Base-by-base conservation (phyloP, 2,797 vertebrate species). In the Megalops cyprinoides region DNA sequence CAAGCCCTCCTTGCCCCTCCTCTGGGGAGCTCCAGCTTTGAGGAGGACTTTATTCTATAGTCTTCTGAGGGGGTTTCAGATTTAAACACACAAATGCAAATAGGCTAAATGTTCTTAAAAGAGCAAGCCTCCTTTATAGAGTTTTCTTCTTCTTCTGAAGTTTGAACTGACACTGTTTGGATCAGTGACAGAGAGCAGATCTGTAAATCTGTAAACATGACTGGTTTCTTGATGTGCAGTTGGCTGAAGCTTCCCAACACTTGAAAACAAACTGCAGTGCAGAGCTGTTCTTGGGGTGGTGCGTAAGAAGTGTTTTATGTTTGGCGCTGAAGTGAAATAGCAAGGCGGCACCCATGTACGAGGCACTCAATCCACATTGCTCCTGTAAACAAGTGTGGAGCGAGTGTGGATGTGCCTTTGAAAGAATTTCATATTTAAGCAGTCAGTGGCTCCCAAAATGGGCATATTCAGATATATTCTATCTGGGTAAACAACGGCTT, bases 11-110 rank as follows among this genome's bases (percentile, higher is more conserved):
- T 20, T 62, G 23, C 28, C 31, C 25, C 34, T 37, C 62, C 62
- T 42, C 20, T 23, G 9, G 62, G 48, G 65, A 79, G 46, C 48
- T 79, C 48, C 12, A 71, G 34, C 31, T 34, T 79, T 37, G 9
- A 48, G 31, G 46, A 79, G 48, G 39, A 67, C 28, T 28, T 79
- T 20, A 71, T 20, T 79, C 34, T 53, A 65, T 37, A 37, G 31
- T 31, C 77, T 67, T 46, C 3, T 23, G 25, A 67, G 15, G 25
- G 58, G 58, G 58, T 28, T 62, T 62, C 31, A 28, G 58, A 28
- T n/a, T 62, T 14, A 31, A 62, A 42, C 34, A 67, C 62, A 67
- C 7, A 6, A 2, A 67, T 15, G 62, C 62, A 5, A 14, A 37
- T 67, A 37, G 62, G 37, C 65, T 20, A 37, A 69, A 20, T 28